phyloP scores from a whole-genome alignment of 2,888 invertebrate genomes.

The Protula sp. region DNA sequence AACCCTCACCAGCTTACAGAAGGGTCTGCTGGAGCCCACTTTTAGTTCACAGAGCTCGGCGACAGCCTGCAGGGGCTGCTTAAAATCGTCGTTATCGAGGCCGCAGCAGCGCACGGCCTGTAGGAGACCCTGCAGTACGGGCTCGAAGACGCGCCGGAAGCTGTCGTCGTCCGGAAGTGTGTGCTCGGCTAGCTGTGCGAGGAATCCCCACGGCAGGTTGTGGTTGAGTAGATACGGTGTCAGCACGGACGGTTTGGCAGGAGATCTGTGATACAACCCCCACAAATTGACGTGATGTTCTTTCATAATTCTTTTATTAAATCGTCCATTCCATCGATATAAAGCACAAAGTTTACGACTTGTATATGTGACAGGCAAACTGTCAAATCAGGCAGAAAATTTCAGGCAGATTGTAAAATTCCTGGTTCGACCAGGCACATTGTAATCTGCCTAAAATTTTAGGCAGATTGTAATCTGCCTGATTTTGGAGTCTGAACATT shows the following conservation, averaged over 20 bases:
- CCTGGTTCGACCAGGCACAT: too few relatives aligned
- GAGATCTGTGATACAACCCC: constrained; percentile 32
- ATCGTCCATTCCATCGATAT: too few relatives aligned
- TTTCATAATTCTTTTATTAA: too few relatives aligned
- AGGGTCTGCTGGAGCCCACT: constrained; percentile 63
- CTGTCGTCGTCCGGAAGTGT: constrained; percentile 31
- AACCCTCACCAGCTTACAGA: constrained; percentile 62
- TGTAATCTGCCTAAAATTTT: too few relatives aligned
- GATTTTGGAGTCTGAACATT: too few relatives aligned
- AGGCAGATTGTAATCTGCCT: too few relatives aligned
- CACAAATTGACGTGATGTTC: too few relatives aligned
- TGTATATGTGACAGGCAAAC: too few relatives aligned
- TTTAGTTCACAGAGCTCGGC: constrained; percentile 77
- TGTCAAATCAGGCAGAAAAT: too few relatives aligned
- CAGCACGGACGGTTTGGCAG: constrained; percentile 60
- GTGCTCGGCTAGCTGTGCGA: constrained; percentile 62
- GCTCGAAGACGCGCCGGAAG: constrained; percentile 57
- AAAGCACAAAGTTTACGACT: too few relatives aligned
- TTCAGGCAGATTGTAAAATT: too few relatives aligned
- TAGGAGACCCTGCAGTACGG: constrained; percentile 68
- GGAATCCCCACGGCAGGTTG: constrained; percentile 69
- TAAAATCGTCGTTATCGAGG: constrained; percentile 65
- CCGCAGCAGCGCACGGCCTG: constrained; percentile 66
- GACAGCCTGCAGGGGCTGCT: constrained; percentile 64
- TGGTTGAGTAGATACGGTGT: constrained; percentile 67